Base-by-base conservation (phyloP, 2,113 vertebrate genomes). In the Microtus oregoni region DNA sequence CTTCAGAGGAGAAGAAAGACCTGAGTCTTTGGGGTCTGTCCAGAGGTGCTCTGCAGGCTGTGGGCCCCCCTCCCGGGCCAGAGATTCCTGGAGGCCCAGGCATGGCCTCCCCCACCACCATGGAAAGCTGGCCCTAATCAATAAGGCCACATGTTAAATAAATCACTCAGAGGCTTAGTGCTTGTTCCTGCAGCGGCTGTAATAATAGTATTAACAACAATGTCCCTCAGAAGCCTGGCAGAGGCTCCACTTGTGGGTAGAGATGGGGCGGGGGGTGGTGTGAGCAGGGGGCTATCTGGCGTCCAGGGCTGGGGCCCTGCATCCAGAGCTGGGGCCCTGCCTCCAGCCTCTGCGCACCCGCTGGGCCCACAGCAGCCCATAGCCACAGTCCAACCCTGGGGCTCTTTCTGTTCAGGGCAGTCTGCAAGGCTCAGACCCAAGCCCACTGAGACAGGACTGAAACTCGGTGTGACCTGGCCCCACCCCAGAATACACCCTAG, bases 101-200 rank as follows among this genome's bases (percentile, higher is more conserved):
- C 55, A 0, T 55, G 5, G 73, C 72, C 47, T 52, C 22, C 79
- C 50, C 75, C 55, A 22, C 35, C 26, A 10, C 55, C 30, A 0
- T 85, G 92, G 92, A 89, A 86, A 91, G 92, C 63, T 86, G 82
- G 95, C 82, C 96, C 94, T 91, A 85, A 94, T 92, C 95, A 79
- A 81, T 96, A 52, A 50, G 82, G 90, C 94, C 7, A 10, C 70
- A 63, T 0, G 35, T 82, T 88, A 63, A 92, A 96, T 97, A 94
- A 94, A 90, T 96, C 97, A 92, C 89, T 91, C 2, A 20, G 35
- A 82, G 91, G 73, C 77, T 94, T 26, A 63, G 86, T 0, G 30
- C 81, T 5, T 68, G 86, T 88, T 90, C 88, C 68, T 63, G 58
- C 82, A 58, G 81, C 0, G 76, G 47, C 90, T 94, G 50, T 7